Evolutionary conservation across 2,888 invertebrate genomes (phyloP).

Genomic region (Craniophora ligustri): DNA sequence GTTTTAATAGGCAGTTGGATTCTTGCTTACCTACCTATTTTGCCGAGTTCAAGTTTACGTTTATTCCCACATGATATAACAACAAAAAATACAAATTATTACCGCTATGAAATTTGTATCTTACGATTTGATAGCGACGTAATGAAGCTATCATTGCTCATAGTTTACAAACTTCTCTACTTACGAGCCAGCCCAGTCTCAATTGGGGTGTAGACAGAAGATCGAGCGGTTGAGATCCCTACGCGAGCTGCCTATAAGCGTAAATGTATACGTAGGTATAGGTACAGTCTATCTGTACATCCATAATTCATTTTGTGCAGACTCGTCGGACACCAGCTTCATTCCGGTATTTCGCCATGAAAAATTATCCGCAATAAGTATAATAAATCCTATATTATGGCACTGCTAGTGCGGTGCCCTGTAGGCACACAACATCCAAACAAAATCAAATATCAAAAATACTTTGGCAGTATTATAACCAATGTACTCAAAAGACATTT

Average conservation of each 20-base stretch:
- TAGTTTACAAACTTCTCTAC: neutral
- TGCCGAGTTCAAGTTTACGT: too few species aligned
- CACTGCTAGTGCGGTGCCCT: too few species aligned
- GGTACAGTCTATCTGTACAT: conserved; percentile 31
- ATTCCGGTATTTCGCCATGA: conserved; percentile 12
- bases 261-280: conserved; percentile 12
- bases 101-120: neutral
- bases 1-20: too few species aligned
- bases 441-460: too few species aligned
- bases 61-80: neutral
- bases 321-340: conserved; percentile 18
- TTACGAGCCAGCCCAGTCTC: conserved; percentile 18
- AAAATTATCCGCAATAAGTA: conserved; percentile 4
- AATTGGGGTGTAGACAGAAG: conserved; percentile 37
- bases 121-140: neutral
- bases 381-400: too few species aligned
- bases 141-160: neutral
- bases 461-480: too few species aligned
- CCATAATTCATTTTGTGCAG: conserved; percentile 37
- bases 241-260: conserved; percentile 10
- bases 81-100: neutral
- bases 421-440: too few species aligned
- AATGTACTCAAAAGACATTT: too few species aligned
- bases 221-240: conserved; percentile 36
- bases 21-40: too few species aligned